phyloP scores from a whole-genome alignment of 1,140 invertebrate genomes.

The Lineus longissimus region DNA sequence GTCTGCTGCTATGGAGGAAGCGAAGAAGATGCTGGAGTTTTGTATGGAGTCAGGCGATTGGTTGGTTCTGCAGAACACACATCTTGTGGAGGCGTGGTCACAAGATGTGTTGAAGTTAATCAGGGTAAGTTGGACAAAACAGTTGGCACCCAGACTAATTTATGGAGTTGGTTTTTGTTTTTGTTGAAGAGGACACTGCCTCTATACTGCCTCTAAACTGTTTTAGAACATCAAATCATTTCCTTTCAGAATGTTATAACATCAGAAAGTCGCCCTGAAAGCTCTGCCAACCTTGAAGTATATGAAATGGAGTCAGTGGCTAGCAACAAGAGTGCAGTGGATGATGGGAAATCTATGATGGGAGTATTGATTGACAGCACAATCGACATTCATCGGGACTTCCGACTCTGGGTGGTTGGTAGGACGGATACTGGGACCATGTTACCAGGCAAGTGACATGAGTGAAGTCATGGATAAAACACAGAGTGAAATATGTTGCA shows the following conservation, averaged over 20 bases:
- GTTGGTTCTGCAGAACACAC: conserved; percentile 49
- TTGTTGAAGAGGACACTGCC: background rate
- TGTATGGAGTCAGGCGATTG: conserved; percentile 46
- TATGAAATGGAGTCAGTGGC: background rate
- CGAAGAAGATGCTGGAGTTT: conserved; percentile 37
- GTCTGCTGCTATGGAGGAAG: conserved; percentile 30
- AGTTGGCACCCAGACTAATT: background rate
- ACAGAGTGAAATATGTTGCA: no score
- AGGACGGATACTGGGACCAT: conserved; percentile 29
- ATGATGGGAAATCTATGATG: conserved; percentile 1
- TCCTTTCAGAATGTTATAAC: conserved; percentile 22
- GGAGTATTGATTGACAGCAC: background rate
- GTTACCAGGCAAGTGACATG: conserved; percentile 45
- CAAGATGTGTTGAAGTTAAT: conserved; percentile 33
- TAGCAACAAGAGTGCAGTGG: background rate
- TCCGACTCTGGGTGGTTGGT: conserved; percentile 44
- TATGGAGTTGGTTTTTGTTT: background rate
- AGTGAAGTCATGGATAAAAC: no score
- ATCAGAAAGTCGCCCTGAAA: conserved; percentile 12
- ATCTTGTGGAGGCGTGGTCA: conserved; percentile 36
- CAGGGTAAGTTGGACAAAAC: conserved; percentile 27
- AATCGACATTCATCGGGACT: conserved; percentile 25
- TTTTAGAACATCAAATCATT: conserved; percentile 32
- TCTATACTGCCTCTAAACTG: background rate
- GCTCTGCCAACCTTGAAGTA: background rate